A percentile compares a stretch with the other conserved stretches of the same genome.
Evolutionary conservation across 2,888 invertebrate species (phyloP).

Genomic region (Campoplex nolae): DNA sequence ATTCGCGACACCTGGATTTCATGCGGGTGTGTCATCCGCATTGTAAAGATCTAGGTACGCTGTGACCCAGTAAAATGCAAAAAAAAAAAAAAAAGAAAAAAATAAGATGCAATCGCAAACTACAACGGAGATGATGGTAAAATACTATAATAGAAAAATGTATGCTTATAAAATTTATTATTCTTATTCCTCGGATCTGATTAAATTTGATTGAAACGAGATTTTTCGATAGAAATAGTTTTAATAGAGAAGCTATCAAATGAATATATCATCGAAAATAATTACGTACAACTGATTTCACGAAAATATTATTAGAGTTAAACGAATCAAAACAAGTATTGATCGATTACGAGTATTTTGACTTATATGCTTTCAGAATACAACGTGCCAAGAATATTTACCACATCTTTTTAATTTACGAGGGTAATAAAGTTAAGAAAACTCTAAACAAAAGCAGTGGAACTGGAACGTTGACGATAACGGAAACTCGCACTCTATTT

Average conservation of each 20-base stretch:
- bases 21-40: slow-evolving; percentile 59
- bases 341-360: neutral
- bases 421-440: slow-evolving; percentile 8
- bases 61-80: slow-evolving; percentile 46
- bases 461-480: slow-evolving; percentile 2
- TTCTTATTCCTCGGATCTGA: neutral
- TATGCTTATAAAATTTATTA: neutral
- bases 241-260: neutral
- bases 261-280: neutral
- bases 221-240: neutral
- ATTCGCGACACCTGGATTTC: slow-evolving; percentile 40
- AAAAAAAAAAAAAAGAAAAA: neutral
- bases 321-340: neutral
- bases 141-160: neutral
- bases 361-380: slow-evolving; percentile 5
- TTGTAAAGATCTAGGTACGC: slow-evolving; percentile 13
- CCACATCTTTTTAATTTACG: neutral
- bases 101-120: neutral
- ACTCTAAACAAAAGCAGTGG: slow-evolving; percentile 11
- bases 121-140: neutral
- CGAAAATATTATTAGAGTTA: neutral
- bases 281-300: neutral
- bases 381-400: neutral
- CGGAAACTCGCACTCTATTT: neutral
- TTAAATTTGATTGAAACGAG: neutral